Evolutionary conservation across 2,797 vertebrate genomes (phyloP), one percentile per base, ranked within the genome.

Genomic region (Sparus aurata): DNA sequence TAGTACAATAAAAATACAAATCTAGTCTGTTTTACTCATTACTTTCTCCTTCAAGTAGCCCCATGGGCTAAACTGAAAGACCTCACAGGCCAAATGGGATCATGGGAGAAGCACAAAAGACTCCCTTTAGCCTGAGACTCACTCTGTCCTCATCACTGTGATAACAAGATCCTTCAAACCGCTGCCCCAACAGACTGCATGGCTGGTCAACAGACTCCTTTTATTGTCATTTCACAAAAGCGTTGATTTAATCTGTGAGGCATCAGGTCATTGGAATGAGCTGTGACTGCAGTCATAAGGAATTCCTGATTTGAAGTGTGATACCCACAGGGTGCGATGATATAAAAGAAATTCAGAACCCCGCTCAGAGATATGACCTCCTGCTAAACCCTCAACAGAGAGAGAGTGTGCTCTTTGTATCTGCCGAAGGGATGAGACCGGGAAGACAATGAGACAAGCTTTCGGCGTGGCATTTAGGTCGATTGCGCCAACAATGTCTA

Each of bases 141-240:
- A 6, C 68, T 90, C 79, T 79, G 71, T 85, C 80, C 79, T 89
- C 57, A 1, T 16, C 75, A 74, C 82, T 91, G 87, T 89, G 90
- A 93, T 92, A 89, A 89, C 84, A 83, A 53, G 86, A 78, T 87
- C 82, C 80, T 86, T 83, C 82, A 84, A 80, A 81, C 80, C 12
- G 12, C 85, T 81, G 77, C 77, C 27, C 72, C 69, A 75, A 77
- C 68, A 55, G 71, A 58, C 86, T 73, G 70, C 70, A 63, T 78
- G 58, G 78, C 90, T 69, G 77, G 90, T 92, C 91, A 92, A 94
- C 91, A 83, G 86, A 80, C 81, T 85, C 73, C 89, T 91, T 92
- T 90, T 77, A 91, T 91, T 90, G 87, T 91, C 64, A 81, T 67
- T 65, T 89, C 90, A 92, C 91, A 93, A 90, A 92, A 93, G 93